Evolutionary conservation across 2,888 invertebrate genomes (phyloP).

Genomic region (Heteromyza rotundicornis): DNA sequence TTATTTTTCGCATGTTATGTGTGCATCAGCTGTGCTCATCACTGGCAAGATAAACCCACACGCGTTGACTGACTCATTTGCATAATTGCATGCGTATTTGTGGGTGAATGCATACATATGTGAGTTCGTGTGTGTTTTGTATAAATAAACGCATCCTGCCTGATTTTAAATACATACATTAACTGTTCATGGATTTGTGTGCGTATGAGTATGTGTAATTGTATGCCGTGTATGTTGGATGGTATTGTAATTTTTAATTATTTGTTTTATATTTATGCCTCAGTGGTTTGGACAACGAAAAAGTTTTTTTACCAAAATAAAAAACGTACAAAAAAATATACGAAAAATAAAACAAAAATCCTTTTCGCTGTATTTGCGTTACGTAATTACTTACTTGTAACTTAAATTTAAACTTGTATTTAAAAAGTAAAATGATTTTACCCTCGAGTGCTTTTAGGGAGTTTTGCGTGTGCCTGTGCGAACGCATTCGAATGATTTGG

Average conservation of each 20-base stretch:
- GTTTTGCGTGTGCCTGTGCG: constrained; percentile 6
- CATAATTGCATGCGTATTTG: neutral
- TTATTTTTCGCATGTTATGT: neutral
- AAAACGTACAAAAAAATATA: too few species aligned
- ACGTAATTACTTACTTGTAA: constrained; percentile 18
- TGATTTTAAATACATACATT: neutral
- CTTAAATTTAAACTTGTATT: neutral
- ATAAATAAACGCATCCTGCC: neutral
- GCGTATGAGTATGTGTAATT: neutral
- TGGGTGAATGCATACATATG: neutral
- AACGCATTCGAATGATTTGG: constrained; percentile 9
- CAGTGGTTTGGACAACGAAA: neutral
- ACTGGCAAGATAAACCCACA: neutral
- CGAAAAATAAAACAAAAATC: too few species aligned
- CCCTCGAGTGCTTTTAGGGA: neutral
- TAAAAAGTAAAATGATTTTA: constrained; percentile 6
- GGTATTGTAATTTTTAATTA: neutral
- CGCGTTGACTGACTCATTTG: neutral
- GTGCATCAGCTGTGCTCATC: neutral
- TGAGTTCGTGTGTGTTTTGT: neutral
- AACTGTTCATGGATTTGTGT: neutral
- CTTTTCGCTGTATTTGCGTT: constrained; percentile 8
- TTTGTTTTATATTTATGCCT: neutral
- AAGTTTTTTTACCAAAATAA: neutral
- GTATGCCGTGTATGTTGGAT: neutral